phyloP scores from a whole-genome alignment of 2,113 vertebrate genomes.

The Tichodroma muraria region DNA sequence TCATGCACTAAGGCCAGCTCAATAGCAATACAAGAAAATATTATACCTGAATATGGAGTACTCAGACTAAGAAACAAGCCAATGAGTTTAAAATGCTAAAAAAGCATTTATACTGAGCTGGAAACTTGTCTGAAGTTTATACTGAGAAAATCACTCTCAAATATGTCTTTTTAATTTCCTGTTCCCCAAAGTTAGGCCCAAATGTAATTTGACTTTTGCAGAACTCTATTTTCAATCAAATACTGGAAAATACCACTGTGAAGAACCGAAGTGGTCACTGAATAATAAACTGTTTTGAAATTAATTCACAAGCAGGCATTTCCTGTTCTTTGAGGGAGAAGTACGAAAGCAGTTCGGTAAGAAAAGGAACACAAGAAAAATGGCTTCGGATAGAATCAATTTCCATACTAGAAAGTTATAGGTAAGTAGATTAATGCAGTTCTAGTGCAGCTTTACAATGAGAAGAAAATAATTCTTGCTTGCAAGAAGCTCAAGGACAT shows the following conservation, averaged over 20 bases:
- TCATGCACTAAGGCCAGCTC: not conserved
- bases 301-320: not conserved
- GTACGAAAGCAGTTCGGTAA: not conserved
- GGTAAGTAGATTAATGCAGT: not conserved
- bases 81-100: not conserved
- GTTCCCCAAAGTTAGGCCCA: not conserved
- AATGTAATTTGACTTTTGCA: not conserved
- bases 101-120: not conserved
- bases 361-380: not conserved
- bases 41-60: not conserved
- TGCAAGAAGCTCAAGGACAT: not conserved
- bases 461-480: not conserved
- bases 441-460: not conserved
- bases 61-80: not conserved
- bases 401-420: not conserved
- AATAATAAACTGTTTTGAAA: not conserved
- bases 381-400: not conserved
- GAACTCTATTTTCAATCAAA: not conserved
- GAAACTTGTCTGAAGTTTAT: not conserved
- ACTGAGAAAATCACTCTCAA: not conserved
- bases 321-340: not conserved
- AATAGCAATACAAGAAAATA: not conserved
- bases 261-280: not conserved
- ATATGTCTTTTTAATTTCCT: not conserved
- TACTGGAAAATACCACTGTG: not conserved